These are phyloP conservation scores for Pterostichus madidus DNA, from an alignment of 2,888 invertebrate species.

Conservation along the genomic window DNA sequence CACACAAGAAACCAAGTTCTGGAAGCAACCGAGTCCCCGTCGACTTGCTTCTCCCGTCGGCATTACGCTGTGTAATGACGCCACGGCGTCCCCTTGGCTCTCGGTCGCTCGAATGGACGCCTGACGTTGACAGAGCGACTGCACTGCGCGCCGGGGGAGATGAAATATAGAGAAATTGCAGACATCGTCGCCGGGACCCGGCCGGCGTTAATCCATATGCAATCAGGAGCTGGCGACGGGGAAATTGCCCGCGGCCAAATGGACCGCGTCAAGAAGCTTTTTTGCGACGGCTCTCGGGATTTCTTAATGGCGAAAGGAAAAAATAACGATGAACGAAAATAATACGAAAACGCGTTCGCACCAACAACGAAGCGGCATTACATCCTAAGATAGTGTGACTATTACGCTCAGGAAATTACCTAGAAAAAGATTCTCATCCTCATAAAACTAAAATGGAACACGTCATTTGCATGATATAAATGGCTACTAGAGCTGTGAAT, in stretches of 20 bases:
- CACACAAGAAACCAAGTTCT: constrained; percentile 18
- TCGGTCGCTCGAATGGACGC: constrained; percentile 63
- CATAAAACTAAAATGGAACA: too few species aligned
- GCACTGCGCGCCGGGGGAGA: constrained; percentile 65
- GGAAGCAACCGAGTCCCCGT: constrained; percentile 67
- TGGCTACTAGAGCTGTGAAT: too few species aligned
- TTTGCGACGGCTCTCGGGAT: constrained; percentile 65
- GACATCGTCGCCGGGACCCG: constrained; percentile 60
- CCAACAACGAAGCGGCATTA: neutral
- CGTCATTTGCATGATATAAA: too few species aligned
- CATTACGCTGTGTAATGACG: constrained; percentile 68
- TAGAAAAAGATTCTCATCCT: constrained; percentile 22
- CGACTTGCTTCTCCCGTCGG: constrained; percentile 61
- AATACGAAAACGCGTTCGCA: constrained; percentile 39
- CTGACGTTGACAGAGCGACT: constrained; percentile 67
- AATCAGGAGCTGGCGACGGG: constrained; percentile 63
- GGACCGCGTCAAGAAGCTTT: constrained; percentile 66
- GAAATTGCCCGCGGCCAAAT: constrained; percentile 62
- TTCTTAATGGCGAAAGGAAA: constrained; percentile 61
- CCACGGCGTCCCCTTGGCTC: constrained; percentile 66
- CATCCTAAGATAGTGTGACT: neutral
- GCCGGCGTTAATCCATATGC: constrained; percentile 65
- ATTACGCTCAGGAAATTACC: constrained; percentile 29
- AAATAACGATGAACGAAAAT: constrained; percentile 55
- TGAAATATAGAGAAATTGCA: constrained; percentile 67